Percentiles rank a stretch among this genome's conserved stretches.
phyloP scores from a whole-genome alignment of 2,888 invertebrate genomes.

The Podabrus alpinus region DNA sequence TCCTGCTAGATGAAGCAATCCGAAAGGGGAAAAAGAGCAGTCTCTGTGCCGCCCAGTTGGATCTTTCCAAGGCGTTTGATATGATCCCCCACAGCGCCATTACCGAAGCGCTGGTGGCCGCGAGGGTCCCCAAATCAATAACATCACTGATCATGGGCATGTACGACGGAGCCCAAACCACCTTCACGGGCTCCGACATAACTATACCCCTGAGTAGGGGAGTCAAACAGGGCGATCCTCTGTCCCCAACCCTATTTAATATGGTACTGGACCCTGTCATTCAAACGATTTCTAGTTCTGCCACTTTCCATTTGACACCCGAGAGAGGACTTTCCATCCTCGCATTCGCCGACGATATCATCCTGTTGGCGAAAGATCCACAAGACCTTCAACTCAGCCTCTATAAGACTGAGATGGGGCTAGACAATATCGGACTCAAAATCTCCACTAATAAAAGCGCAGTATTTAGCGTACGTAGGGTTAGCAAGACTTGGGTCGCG shows the following conservation, averaged over 20 bases:
- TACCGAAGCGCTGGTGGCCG: background rate
- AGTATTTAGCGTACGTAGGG: background rate
- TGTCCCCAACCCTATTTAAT: background rate
- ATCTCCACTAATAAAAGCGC: background rate
- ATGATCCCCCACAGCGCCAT: background rate
- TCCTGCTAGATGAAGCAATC: background rate
- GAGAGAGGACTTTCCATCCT: background rate
- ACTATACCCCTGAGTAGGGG: background rate
- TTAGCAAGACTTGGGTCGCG: background rate
- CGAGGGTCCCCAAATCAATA: background rate
- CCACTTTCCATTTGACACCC: background rate
- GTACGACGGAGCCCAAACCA: background rate
- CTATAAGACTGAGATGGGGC: background rate
- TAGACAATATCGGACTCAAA: background rate
- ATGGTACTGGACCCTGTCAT: background rate
- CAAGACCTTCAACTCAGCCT: background rate
- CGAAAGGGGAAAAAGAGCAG: background rate
- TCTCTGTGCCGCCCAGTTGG: background rate
- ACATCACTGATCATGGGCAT: background rate
- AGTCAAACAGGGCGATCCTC: background rate
- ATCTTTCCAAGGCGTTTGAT: background rate
- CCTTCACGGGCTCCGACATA: background rate
- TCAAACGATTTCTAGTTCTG: background rate
- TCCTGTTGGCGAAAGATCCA: background rate
- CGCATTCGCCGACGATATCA: background rate